A percentile compares a stretch with the other conserved stretches of the same genome.
These are phyloP conservation scores for Luehdorfia chinensis DNA, from an alignment of 1,140 invertebrate species.

Conservation along the genomic window DNA sequence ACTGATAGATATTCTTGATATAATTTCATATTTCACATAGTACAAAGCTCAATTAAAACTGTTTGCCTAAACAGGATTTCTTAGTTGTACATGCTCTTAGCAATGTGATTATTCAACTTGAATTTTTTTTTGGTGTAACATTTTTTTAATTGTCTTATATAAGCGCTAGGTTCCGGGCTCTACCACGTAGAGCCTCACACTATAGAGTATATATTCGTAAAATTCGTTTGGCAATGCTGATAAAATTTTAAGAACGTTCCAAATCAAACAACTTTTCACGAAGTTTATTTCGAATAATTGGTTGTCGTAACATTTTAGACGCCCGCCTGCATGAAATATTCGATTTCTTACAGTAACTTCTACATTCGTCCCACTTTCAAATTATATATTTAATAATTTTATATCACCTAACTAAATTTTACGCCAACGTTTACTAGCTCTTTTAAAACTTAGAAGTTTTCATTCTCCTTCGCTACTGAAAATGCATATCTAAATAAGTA, in stretches of 20 bases:
- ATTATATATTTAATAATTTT: too few relatives aligned
- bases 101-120: too few relatives aligned
- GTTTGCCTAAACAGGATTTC: too few relatives aligned
- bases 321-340: slow-evolving; percentile 7
- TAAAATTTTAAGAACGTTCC: slow-evolving; percentile 12
- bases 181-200: too few relatives aligned
- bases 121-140: too few relatives aligned
- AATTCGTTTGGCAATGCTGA: background rate
- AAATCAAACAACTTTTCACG: slow-evolving; percentile 14
- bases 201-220: too few relatives aligned
- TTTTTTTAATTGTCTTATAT: too few relatives aligned
- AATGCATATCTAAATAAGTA: background rate
- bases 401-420: too few relatives aligned
- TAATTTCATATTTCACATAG: too few relatives aligned
- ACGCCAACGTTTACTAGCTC: background rate
- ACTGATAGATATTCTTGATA: too few relatives aligned
- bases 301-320: slow-evolving; percentile 3
- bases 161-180: too few relatives aligned
- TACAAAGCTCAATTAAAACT: background rate
- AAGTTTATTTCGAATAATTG: slow-evolving; percentile 12
- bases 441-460: background rate
- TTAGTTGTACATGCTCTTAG: too few relatives aligned
- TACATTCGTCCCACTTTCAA: background rate
- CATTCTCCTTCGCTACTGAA: background rate
- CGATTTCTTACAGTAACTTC: background rate